Conservation (phyloP, 2,888 invertebrate genomes). For the Platerodrilus igneus region DNA sequence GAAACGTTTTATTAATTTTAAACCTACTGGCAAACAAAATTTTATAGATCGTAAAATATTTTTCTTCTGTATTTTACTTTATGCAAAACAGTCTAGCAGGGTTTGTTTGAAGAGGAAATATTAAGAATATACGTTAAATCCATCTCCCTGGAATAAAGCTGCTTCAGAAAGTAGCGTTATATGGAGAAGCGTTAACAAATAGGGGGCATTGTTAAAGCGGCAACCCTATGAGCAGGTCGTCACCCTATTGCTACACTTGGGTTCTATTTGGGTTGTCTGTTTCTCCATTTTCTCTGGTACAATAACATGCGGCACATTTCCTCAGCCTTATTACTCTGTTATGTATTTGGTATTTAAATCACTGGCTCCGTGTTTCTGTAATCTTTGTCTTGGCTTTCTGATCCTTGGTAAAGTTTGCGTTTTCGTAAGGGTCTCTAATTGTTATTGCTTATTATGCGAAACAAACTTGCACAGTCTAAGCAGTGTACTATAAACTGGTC, state of each 20-base stretch:
- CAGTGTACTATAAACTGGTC: too few species aligned
- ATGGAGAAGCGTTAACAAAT: slow-evolving; percentile 14
- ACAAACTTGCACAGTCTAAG: too few species aligned
- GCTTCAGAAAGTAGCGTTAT: slow-evolving; percentile 18
- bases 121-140: slow-evolving; percentile 20
- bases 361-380: slow-evolving; percentile 8
- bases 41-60: too few species aligned
- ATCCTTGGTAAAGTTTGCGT: too few species aligned
- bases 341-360: slow-evolving; percentile 12
- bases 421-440: too few species aligned
- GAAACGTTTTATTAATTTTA: too few species aligned
- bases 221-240: slow-evolving; percentile 14
- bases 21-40: too few species aligned
- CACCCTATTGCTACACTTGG: slow-evolving; percentile 9
- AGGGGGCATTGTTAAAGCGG: slow-evolving; percentile 13
- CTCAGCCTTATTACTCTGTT: slow-evolving; percentile 14
- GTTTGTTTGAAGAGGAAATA: slow-evolving; percentile 21
- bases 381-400: slow-evolving; percentile 13
- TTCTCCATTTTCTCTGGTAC: slow-evolving; percentile 10
- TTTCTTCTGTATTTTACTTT: too few species aligned
- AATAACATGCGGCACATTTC: slow-evolving; percentile 10
- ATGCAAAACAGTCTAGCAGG: too few species aligned
- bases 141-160: slow-evolving; percentile 17
- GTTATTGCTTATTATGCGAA: too few species aligned
- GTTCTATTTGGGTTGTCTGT: too few species aligned